These are phyloP conservation scores for Perdita meconis DNA, from an alignment of 2,888 invertebrate species.

Conservation along the genomic window DNA sequence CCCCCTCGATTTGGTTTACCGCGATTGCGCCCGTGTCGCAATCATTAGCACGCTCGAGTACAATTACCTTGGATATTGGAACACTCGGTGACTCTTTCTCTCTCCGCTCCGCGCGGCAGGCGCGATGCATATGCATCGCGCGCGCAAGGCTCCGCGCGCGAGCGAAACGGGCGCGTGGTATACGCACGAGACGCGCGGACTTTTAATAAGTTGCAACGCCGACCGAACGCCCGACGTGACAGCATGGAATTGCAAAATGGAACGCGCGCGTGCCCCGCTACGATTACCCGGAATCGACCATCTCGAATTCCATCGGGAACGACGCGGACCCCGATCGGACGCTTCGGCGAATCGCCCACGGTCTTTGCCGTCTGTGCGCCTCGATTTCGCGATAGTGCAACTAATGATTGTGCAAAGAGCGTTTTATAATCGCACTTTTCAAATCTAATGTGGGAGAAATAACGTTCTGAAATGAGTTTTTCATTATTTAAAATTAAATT, in stretches of 20 bases:
- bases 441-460: no score
- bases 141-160: constrained; percentile 60
- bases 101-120: constrained; percentile 9
- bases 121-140: constrained; percentile 57
- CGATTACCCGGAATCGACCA: constrained; percentile 56
- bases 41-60: constrained; percentile 65
- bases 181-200: no score
- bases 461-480: no score
- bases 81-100: constrained; percentile 45
- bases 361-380: no score
- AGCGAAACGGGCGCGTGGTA: constrained; percentile 55
- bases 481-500: no score
- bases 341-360: constrained; percentile 22
- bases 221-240: constrained; percentile 44
- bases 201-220: no score
- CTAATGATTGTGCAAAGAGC: no score
- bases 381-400: no score
- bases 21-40: constrained; percentile 67
- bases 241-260: constrained; percentile 64
- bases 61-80: constrained; percentile 67
- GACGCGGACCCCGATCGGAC: constrained; percentile 32
- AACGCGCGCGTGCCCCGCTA: constrained; percentile 63
- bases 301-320: constrained; percentile 48
- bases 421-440: no score
- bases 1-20: constrained; percentile 44